Evolutionary conservation across 2,113 vertebrate species (phyloP).

Genomic region (Abramis brama): DNA sequence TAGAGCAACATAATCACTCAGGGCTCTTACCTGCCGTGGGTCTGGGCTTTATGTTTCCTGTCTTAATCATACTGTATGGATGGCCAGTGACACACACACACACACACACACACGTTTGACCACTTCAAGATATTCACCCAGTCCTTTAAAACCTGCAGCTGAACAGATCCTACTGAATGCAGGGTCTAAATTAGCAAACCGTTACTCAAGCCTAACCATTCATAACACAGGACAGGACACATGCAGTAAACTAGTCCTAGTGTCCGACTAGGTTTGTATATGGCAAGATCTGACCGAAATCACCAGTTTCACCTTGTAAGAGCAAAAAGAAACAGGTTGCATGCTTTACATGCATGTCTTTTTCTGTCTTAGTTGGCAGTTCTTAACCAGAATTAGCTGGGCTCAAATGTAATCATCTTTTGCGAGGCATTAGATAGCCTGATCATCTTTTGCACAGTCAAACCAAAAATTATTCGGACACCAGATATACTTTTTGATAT

Average conservation of each 20-base stretch:
- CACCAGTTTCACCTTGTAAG: too few relatives aligned
- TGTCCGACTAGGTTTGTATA: neutral
- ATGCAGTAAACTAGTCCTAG: neutral
- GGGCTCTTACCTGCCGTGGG: slow-evolving; percentile 47
- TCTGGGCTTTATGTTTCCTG: slow-evolving; percentile 47
- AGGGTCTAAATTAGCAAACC: slow-evolving; percentile 9
- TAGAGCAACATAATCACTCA: slow-evolving; percentile 63
- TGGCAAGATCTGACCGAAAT: too few relatives aligned
- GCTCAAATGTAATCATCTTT: neutral
- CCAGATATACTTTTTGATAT: too few relatives aligned
- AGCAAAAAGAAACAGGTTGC: neutral
- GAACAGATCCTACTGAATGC: slow-evolving; percentile 23
- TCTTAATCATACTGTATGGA: slow-evolving; percentile 45
- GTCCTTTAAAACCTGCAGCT: neutral
- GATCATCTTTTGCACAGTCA: neutral
- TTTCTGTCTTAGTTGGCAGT: neutral
- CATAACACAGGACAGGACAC: neutral
- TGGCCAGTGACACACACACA: slow-evolving; percentile 39
- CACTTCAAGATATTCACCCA: slow-evolving; percentile 19
- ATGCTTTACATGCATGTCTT: neutral
- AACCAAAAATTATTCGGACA: too few relatives aligned
- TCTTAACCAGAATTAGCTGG: neutral
- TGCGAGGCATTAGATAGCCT: too few relatives aligned
- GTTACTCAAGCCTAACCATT: slow-evolving; percentile 14
- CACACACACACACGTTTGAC: slow-evolving; percentile 9